Percentiles rank a stretch among this genome's conserved stretches.
Conservation (phyloP, 2,888 invertebrate genomes). For the Criorhina ranunculi region DNA sequence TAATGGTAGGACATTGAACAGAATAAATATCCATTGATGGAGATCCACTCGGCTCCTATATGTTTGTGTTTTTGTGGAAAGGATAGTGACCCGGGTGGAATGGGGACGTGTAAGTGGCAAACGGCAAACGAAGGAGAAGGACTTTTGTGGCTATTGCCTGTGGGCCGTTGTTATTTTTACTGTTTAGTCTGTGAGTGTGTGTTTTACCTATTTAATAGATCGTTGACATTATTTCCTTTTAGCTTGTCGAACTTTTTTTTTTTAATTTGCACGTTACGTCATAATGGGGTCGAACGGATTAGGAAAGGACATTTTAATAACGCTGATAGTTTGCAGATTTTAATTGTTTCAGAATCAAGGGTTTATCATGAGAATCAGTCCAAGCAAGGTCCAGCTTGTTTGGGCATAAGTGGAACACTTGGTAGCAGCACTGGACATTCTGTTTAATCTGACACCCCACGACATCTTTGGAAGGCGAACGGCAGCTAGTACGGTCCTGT, state of each 20-base stretch:
- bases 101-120: conserved; percentile 20
- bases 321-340: neutral
- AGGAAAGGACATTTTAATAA: neutral
- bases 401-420: no score
- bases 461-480: no score
- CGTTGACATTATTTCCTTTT: conserved; percentile 38
- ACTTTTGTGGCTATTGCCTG: conserved; percentile 9
- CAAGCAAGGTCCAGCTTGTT: no score
- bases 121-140: conserved; percentile 57
- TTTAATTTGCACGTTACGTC: neutral
- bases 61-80: neutral
- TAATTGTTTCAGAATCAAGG: no score
- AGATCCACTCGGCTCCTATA: conserved; percentile 12
- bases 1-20: conserved; percentile 64
- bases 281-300: conserved; percentile 14
- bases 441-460: no score
- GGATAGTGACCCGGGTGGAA: conserved; percentile 58
- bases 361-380: no score
- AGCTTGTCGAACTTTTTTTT: neutral
- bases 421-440: no score
- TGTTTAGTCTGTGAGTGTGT: neutral
- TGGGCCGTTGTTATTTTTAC: neutral
- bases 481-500: no score
- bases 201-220: conserved; percentile 53
- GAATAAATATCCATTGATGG: conserved; percentile 66